Evolutionary conservation across 2,888 invertebrate species (phyloP).

Genomic region (Hedya salicella): DNA sequence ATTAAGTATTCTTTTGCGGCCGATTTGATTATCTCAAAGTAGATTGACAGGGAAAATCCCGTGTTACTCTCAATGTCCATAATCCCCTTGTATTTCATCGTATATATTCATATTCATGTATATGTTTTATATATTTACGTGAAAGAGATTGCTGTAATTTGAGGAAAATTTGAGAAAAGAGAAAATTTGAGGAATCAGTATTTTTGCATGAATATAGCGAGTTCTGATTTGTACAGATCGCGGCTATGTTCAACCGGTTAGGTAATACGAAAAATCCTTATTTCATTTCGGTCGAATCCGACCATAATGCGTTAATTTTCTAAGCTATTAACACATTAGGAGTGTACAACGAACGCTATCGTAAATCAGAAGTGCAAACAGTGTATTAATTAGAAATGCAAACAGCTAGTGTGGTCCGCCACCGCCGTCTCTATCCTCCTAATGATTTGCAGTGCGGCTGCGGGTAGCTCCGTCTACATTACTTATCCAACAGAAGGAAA

Average conservation of each 20-base stretch:
- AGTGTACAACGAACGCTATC: slow-evolving; percentile 75
- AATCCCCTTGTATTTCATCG: slow-evolving; percentile 8
- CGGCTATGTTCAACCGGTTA: not conserved
- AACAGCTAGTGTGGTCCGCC: slow-evolving; percentile 82
- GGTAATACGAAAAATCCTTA: not conserved
- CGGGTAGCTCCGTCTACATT: slow-evolving; percentile 40
- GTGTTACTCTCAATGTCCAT: slow-evolving; percentile 24
- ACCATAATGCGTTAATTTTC: slow-evolving; percentile 65
- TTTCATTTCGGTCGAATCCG: not conserved
- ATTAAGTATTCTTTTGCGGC: slow-evolving; percentile 44
- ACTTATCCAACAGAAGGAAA: slow-evolving; percentile 38
- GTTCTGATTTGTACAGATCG: not conserved
- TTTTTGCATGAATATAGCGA: too few species aligned
- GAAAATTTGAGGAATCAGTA: too few species aligned
- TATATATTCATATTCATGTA: too few species aligned
- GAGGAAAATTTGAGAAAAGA: too few species aligned
- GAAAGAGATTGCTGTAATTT: too few species aligned
- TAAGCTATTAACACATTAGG: slow-evolving; percentile 83
- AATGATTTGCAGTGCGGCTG: slow-evolving; percentile 81
- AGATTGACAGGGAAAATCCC: slow-evolving; percentile 38
- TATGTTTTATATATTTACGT: too few species aligned
- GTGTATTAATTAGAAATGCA: slow-evolving; percentile 85
- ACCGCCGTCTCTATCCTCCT: slow-evolving; percentile 81
- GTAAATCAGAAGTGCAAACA: slow-evolving; percentile 84
- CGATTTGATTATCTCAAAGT: slow-evolving; percentile 40